A percentile compares a stretch with the other conserved stretches of the same genome.
phyloP scores from a whole-genome alignment of 2,888 invertebrate species.

The Tetragonisca angustula region DNA sequence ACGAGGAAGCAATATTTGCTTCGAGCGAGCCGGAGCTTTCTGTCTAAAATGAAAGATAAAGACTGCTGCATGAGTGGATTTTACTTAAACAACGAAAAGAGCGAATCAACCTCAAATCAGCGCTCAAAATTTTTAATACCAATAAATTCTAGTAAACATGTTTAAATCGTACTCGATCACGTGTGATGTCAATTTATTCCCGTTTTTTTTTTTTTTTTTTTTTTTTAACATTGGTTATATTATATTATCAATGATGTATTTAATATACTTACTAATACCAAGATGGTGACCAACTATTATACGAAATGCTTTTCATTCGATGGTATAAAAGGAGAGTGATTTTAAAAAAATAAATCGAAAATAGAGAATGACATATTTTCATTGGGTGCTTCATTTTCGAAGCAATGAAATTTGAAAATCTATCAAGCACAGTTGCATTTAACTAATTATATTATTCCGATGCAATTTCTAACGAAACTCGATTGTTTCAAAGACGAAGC shows the following conservation, averaged over 20 bases:
- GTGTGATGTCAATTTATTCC: not conserved
- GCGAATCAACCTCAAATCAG: not conserved
- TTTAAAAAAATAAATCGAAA: too few relatives aligned
- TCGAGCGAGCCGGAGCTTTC: constrained; percentile 5
- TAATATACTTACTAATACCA: not conserved
- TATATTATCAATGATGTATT: not conserved
- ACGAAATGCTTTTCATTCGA: too few relatives aligned
- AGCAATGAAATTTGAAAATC: too few relatives aligned
- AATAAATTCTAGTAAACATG: not conserved
- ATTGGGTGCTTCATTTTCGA: too few relatives aligned
- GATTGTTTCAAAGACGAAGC: too few relatives aligned
- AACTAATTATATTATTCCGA: too few relatives aligned
- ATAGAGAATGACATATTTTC: too few relatives aligned
- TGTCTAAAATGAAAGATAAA: constrained; percentile 28
- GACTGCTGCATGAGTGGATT: constrained; percentile 17
- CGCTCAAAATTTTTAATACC: not conserved
- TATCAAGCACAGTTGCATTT: too few relatives aligned
- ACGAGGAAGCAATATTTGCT: constrained; percentile 35
- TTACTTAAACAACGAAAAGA: constrained; percentile 43
- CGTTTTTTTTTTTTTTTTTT: not conserved
- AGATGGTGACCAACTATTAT: too few relatives aligned
- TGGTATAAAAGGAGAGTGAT: too few relatives aligned
- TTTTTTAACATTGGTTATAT: too few relatives aligned
- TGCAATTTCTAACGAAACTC: too few relatives aligned
- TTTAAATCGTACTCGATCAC: not conserved